Percentiles rank a stretch among this genome's conserved stretches.
phyloP scores from a whole-genome alignment of 2,888 invertebrate genomes.

The Creontiades dilutus region DNA sequence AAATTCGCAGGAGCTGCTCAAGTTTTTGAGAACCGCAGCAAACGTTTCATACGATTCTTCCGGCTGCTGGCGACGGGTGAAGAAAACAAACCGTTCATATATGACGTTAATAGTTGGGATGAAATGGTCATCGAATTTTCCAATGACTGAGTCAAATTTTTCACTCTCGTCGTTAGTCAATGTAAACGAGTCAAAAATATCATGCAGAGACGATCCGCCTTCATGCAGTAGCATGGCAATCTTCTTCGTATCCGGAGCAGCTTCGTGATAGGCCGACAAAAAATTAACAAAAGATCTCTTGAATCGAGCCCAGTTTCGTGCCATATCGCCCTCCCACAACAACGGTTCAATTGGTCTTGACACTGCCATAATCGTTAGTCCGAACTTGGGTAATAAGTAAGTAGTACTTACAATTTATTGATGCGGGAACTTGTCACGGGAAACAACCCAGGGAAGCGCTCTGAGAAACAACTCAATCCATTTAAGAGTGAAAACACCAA shows the following conservation, averaged over 20 bases:
- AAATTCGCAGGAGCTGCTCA: no score
- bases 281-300: constrained; percentile 37
- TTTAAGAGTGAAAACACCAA: no score
- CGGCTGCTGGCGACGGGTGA: not conserved
- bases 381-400: no score
- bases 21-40: no score
- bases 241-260: not conserved
- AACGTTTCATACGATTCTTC: no score
- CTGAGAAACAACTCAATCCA: no score
- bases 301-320: constrained; percentile 30
- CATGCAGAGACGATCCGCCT: not conserved
- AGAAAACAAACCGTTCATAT: constrained; percentile 25
- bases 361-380: not conserved
- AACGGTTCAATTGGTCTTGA: constrained; percentile 19
- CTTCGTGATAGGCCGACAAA: constrained; percentile 34
- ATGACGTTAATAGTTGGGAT: not conserved
- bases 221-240: constrained; percentile 54
- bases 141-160: not conserved
- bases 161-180: not conserved
- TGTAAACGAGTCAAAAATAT: constrained; percentile 31
- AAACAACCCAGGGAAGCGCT: not conserved
- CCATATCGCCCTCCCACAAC: constrained; percentile 39
- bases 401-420: not conserved
- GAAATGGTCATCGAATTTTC: not conserved
- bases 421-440: not conserved